Evolutionary conservation across 1,140 invertebrate species (phyloP), one percentile per base, ranked within the genome.

Genomic region (Micrasema longulum): DNA sequence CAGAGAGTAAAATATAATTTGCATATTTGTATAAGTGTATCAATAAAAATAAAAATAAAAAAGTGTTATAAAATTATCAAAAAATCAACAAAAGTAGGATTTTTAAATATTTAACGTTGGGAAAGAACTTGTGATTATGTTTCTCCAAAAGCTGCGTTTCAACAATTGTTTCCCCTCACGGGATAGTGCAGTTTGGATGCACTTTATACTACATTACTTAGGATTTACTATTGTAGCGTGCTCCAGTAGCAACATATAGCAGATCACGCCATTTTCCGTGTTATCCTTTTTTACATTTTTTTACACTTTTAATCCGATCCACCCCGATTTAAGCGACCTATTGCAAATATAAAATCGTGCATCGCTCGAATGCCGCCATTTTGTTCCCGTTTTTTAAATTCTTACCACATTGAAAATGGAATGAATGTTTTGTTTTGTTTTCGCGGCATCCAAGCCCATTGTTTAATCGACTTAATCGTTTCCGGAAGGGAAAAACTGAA

Each of bases 241-340:
- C 2, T 4, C 26, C 26, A n/a, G n/a, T 7, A 31, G 26, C n/a
- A n/a, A 7, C 14, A 53, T 26, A 53, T 53, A 14, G 16, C 48
- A 14, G 31, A 45, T 71, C 69, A 71, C 69, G 69, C 69, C 31
- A 71, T 65, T 71, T 71, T 50, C 47, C 69, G 31, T 71, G 69
- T 71, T 64, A 48, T 45, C 14, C 22, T 10, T 5, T 31, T 31
- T 31, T 31, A 31, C 26, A 31, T 48, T 60, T 70, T 31, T 31
- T 31, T 31, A 31, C 26, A 31, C 47, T 60, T 70, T 62, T 70
- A 63, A 70, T 70, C 55, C 26, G 68, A 70, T 70, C 22, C 22
- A 50, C 66, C 52, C 23, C 43, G 53, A 41, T 69, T 69, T 53
- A 45, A 57, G n/a, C 63, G 63, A 60, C 14, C 36, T 12, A 50